Base-by-base conservation (phyloP, 2,888 invertebrate genomes). In the Leptothorax acervorum region DNA sequence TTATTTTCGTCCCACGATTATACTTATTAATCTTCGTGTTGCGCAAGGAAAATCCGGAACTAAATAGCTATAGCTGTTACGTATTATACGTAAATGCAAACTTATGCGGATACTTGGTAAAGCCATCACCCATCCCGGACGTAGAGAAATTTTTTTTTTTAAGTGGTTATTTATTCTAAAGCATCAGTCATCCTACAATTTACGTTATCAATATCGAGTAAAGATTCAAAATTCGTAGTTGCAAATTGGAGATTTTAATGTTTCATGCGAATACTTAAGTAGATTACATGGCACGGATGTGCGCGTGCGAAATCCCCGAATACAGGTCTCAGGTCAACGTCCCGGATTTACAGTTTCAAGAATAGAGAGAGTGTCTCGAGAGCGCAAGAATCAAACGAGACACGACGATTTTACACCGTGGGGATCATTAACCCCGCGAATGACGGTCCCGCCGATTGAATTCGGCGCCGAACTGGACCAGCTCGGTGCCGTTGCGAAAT, bases 401-500 rank as follows among this genome's bases (percentile, higher is more conserved):
- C 75, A 6, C 53, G 48, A 35, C 23, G 73, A 83, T 84, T 48
- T 86, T 83, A 74, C 62, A 73, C 35, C 42, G 55, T 28, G 28
- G 74, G 63, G 28, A 48, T 87, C 63, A 53, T 63, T 60, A 70
- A 70, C 70, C 74, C 55, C 23, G 31, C 55, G 63, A 75, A 53
- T 75, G 23, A 71, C 42, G 62, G 45, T 82, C 39, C 55, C 42
- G 2, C 28, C 28, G 76, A 79, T 51, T 71, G 48, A 81, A 53
- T 82, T 73, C 75, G 84, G 82, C 28, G 23, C 12, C 45, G 70
- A 60, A 79, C 23, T 71, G 51, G 60, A 71, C 71, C 48, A 39
- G 39, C 45, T 55, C 15, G 75, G 15, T 53, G 60, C n/a, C 66
- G 23, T 87, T 51, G 83, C 68, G 84, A 86, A 86, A 86, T 45